phyloP scores from a whole-genome alignment of 2,113 vertebrate genomes.

The Dicentrarchus labrax region DNA sequence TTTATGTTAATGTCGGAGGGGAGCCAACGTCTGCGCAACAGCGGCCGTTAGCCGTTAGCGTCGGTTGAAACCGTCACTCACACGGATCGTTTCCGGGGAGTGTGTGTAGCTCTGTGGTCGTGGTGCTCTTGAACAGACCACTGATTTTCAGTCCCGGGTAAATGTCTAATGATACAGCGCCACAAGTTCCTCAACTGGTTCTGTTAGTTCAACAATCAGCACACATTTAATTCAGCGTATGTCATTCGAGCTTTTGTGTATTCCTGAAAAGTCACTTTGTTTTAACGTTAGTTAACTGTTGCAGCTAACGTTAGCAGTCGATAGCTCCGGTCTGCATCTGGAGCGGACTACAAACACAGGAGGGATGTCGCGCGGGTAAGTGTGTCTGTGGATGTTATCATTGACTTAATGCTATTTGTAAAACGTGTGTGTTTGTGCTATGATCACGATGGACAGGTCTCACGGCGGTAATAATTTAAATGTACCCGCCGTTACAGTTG shows the following conservation, averaged over 20 bases:
- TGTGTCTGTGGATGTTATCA: background rate
- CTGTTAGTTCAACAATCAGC: background rate
- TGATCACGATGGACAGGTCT: background rate
- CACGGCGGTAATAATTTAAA: background rate
- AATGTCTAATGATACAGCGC: background rate
- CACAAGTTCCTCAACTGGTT: background rate
- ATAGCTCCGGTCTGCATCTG: background rate
- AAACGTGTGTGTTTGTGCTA: accelerated
- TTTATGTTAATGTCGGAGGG: no score
- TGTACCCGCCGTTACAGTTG: no score
- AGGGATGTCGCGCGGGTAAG: constrained; percentile 57
- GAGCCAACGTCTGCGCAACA: background rate
- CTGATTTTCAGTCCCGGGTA: constrained; percentile 28
- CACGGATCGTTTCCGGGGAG: constrained; percentile 39
- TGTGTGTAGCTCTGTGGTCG: background rate
- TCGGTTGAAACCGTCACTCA: constrained; percentile 14
- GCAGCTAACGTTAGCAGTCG: background rate
- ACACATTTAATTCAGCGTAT: background rate
- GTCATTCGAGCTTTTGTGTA: background rate
- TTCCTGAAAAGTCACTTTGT: background rate
- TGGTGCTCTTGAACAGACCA: constrained; percentile 54
- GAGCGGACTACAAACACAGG: background rate
- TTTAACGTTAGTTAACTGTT: background rate
- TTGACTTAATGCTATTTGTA: background rate
- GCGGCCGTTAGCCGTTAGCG: constrained; percentile 28